Percentiles rank a stretch among this genome's conserved stretches.
These are phyloP conservation scores for Sclerodermus sp. DNA, from an alignment of 2,888 invertebrate species.

Conservation along the genomic window DNA sequence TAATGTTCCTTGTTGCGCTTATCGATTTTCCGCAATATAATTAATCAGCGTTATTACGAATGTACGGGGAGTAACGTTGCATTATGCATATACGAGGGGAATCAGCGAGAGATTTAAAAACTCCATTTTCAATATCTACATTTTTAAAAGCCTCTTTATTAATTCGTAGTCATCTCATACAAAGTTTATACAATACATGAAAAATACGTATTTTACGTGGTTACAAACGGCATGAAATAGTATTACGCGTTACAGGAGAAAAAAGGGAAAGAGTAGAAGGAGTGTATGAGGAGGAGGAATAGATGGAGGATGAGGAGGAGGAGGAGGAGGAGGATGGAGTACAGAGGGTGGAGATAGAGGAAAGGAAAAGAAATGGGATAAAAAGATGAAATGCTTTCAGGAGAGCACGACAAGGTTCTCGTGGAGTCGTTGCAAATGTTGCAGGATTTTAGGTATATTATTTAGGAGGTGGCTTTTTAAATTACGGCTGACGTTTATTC, in stretches of 20 bases:
- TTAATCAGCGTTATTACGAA: no score
- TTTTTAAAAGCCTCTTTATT: neutral
- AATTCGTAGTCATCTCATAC: neutral
- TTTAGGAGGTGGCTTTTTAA: no score
- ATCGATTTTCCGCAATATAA: no score
- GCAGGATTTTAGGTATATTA: slow-evolving; percentile 1
- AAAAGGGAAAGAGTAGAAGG: no score
- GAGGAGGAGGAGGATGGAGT: neutral
- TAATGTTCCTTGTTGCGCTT: no score
- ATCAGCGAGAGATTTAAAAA: slow-evolving; percentile 1
- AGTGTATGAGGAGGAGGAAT: no score
- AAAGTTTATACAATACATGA: slow-evolving; percentile 3
- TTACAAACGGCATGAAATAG: neutral
- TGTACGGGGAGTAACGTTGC: no score
- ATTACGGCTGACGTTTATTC: neutral
- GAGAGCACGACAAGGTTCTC: neutral
- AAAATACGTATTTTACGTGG: slow-evolving; percentile 16
- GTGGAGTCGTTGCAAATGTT: neutral
- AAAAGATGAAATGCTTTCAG: neutral
- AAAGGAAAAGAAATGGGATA: no score
- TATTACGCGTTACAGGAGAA: neutral
- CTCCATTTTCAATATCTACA: neutral
- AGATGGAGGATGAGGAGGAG: no score
- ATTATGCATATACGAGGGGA: no score
- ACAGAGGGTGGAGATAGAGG: neutral